Conservation (phyloP, 2,113 vertebrate genomes). For the Hemicordylus capensis region DNA sequence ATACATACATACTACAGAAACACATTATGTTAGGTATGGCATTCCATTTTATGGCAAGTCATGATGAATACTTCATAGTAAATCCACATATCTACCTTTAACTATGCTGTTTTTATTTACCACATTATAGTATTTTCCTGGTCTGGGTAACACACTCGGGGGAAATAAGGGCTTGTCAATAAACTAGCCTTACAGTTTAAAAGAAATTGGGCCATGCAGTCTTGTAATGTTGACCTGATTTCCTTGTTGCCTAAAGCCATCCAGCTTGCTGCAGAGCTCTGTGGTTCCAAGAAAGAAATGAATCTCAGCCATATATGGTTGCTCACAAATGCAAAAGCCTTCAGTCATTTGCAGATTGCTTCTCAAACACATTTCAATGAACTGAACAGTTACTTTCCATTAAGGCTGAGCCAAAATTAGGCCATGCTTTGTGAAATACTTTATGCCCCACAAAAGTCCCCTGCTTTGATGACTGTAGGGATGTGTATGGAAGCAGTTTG, state of each 20-base stretch:
- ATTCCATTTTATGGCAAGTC: background rate
- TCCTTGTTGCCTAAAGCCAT: background rate
- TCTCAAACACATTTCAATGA: background rate
- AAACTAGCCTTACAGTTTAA: constrained; percentile 6
- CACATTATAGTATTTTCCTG: background rate
- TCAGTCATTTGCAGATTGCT: background rate
- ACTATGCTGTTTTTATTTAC: background rate
- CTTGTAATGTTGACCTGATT: constrained; percentile 21
- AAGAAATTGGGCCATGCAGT: constrained; percentile 12
- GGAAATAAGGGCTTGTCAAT: background rate
- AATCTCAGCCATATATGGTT: background rate
- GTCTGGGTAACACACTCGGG: background rate
- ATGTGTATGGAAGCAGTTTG: no score
- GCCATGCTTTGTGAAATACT: background rate
- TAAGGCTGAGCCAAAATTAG: background rate
- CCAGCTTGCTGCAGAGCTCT: background rate
- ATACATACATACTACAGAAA: no score
- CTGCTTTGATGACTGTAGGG: no score
- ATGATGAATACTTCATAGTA: background rate
- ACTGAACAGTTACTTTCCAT: background rate
- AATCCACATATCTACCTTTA: background rate
- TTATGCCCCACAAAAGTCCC: background rate
- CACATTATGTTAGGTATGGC: background rate
- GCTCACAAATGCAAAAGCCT: background rate
- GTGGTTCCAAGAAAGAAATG: background rate